These are phyloP conservation scores for Yponomeuta cagnagella DNA, from an alignment of 2,888 invertebrate genomes.

Conservation along the genomic window DNA sequence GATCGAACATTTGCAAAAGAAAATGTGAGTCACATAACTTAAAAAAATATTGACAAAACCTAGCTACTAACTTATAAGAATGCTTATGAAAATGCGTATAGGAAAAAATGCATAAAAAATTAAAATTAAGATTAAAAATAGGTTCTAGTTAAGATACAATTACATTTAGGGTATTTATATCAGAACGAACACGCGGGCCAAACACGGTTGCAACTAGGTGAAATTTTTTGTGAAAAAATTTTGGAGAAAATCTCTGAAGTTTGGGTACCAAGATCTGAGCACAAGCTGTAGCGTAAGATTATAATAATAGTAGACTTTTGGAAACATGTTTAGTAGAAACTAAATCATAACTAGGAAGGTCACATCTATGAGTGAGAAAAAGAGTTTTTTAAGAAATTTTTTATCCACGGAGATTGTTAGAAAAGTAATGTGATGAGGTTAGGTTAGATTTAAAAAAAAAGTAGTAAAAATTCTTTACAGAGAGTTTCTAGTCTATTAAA, in stretches of 20 bases:
- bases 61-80: conserved; percentile 39
- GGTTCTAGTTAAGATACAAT: conserved; percentile 23
- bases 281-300: conserved; percentile 57
- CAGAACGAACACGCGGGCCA: conserved; percentile 65
- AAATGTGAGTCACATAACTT: conserved; percentile 59
- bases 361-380: conserved; percentile 56
- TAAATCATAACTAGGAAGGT: conserved; percentile 39
- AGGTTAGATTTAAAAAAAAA: conserved; percentile 8
- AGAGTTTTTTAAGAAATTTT: conserved; percentile 29
- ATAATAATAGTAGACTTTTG: conserved; percentile 67
- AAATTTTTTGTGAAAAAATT: conserved; percentile 21
- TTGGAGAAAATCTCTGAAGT: conserved; percentile 6
- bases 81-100: conserved; percentile 58
- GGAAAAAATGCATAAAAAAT: conserved; percentile 33
- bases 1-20: conserved; percentile 25
- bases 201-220: conserved; percentile 43
- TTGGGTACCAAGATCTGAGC: conserved; percentile 52
- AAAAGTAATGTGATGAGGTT: conserved; percentile 14
- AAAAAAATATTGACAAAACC: conserved; percentile 40
- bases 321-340: conserved; percentile 68
- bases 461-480: conserved; percentile 29
- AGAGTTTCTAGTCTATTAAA: conserved; percentile 36
- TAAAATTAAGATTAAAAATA: conserved; percentile 20
- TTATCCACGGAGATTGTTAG: conserved; percentile 37
- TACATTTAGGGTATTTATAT: conserved; percentile 42